Evolutionary conservation across 2,888 invertebrate species (phyloP).

Genomic region (Lasioglossum oenotherae): DNA sequence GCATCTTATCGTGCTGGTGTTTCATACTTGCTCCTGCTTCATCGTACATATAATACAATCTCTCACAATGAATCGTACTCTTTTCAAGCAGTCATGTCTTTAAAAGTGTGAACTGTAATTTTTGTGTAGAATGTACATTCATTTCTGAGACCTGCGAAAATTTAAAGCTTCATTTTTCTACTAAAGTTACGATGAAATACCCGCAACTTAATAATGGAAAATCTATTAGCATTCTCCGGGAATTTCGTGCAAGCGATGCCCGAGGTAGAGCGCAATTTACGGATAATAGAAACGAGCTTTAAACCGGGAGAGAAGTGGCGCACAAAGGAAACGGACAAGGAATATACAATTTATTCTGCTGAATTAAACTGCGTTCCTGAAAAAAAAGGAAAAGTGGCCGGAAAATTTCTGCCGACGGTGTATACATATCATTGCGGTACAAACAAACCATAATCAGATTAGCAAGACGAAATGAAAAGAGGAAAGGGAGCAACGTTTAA

Average conservation of each 20-base stretch:
- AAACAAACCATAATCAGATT: not conserved
- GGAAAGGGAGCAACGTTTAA: not conserved
- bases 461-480: slow-evolving; percentile 1
- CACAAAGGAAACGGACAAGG: not conserved
- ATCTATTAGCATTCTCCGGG: not conserved
- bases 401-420: not conserved
- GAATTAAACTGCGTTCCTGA: not conserved
- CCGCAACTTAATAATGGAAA: not conserved
- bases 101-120: not conserved
- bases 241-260: not conserved
- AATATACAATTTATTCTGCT: not conserved
- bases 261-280: not conserved
- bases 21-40: not conserved
- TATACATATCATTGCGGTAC: not conserved
- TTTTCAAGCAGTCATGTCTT: not conserved
- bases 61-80: not conserved
- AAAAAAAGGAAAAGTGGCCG: not conserved
- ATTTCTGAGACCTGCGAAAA: not conserved
- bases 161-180: not conserved
- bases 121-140: too few relatives aligned
- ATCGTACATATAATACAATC: not conserved
- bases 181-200: not conserved
- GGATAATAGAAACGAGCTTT: not conserved
- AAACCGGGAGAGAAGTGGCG: not conserved
- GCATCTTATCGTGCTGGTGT: not conserved